Conservation (phyloP, 2,797 vertebrate genomes). For the Notolabrus celidotus region DNA sequence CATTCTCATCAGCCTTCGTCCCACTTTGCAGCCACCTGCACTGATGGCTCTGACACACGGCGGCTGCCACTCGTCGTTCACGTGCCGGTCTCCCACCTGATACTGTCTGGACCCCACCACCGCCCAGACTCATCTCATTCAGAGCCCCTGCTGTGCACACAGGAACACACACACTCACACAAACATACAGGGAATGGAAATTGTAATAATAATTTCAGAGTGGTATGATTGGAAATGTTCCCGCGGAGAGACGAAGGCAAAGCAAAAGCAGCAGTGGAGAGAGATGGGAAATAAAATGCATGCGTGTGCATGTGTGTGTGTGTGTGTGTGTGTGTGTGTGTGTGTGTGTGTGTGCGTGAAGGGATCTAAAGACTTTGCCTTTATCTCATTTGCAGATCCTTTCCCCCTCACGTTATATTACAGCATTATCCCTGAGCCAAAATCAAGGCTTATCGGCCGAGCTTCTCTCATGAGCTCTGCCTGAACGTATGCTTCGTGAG, state of each 20-base stretch:
- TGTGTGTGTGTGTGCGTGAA: slow-evolving; percentile 45
- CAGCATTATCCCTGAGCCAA: slow-evolving; percentile 63
- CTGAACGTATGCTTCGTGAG: slow-evolving; percentile 31
- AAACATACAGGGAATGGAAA: slow-evolving; percentile 25
- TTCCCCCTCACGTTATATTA: slow-evolving; percentile 66
- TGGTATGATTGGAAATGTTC: slow-evolving; percentile 73
- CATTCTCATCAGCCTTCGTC: slow-evolving; percentile 68
- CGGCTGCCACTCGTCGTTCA: slow-evolving; percentile 44
- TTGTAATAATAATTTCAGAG: slow-evolving; percentile 80
- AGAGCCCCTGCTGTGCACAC: slow-evolving; percentile 26
- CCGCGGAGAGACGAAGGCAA: slow-evolving; percentile 56
- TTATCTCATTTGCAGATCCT: slow-evolving; percentile 76
- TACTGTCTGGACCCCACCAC: slow-evolving; percentile 42
- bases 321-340: slow-evolving; percentile 35
- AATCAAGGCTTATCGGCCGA: slow-evolving; percentile 67
- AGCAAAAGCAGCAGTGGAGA: slow-evolving; percentile 61
- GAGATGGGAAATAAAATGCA: slow-evolving; percentile 42
- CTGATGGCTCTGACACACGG: slow-evolving; percentile 59
- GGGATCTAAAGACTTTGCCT: slow-evolving; percentile 70
- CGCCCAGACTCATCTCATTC: slow-evolving; percentile 56
- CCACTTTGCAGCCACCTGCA: slow-evolving; percentile 57
- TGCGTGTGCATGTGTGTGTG: slow-evolving; percentile 17
- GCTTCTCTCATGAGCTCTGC: slow-evolving; percentile 45
- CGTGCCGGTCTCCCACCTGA: slow-evolving; percentile 31
- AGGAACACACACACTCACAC: slow-evolving; percentile 14